Conservation (phyloP, 2,888 invertebrate species). For the Platerodrilus igneus region DNA sequence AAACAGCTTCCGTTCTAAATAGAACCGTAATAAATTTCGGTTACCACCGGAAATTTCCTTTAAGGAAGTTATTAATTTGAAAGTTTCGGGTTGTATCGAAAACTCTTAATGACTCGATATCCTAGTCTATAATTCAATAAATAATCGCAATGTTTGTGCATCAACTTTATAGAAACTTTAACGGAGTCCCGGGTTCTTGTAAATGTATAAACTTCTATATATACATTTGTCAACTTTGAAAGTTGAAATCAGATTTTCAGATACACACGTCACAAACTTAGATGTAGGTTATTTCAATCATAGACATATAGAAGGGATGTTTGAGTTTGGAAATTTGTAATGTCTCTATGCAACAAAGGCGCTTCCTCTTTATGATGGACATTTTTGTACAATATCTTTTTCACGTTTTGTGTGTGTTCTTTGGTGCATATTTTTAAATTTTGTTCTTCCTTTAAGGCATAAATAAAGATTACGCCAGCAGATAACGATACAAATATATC, state of each 20-base stretch:
- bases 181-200: constrained; percentile 3
- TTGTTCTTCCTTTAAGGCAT: no score
- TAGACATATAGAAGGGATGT: constrained; percentile 13
- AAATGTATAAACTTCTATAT: constrained; percentile 24
- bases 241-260: constrained; percentile 23
- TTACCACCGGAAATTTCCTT: constrained; percentile 42
- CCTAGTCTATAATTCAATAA: constrained; percentile 8
- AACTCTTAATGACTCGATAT: constrained; percentile 12
- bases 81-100: constrained; percentile 2
- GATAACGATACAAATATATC: no score
- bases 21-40: constrained; percentile 39
- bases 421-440: no score
- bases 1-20: constrained; percentile 34
- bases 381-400: no score
- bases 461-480: no score
- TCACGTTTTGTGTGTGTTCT: no score
- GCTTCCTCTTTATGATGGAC: no score
- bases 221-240: constrained; percentile 23
- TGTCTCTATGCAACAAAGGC: no score
- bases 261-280: constrained; percentile 22
- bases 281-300: constrained; percentile 22
- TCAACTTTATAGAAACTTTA: constrained; percentile 4
- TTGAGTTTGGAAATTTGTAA: constrained; percentile 11
- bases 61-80: constrained; percentile 33
- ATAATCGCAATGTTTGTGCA: constrained; percentile 6